phyloP scores from a whole-genome alignment of 2,888 invertebrate genomes.

The Perizoma flavofasciatum region DNA sequence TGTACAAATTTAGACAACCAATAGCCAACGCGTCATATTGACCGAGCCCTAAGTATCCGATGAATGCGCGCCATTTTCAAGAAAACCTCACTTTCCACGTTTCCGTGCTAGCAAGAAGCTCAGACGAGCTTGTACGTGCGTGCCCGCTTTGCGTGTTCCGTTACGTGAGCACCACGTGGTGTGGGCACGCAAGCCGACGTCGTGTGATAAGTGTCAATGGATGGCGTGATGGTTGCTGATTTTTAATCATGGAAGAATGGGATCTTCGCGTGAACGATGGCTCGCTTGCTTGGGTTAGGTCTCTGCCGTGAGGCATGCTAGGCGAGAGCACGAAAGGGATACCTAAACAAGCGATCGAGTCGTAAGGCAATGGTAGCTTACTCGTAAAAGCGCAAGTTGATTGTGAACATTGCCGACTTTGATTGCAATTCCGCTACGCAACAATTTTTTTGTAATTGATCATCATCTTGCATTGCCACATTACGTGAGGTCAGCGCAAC shows the following conservation, averaged over 20 bases:
- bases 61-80: conserved; percentile 16
- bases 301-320: conserved; percentile 41
- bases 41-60: neutral
- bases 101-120: conserved; percentile 41
- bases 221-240: conserved; percentile 73
- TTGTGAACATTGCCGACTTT: no score
- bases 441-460: no score
- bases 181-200: conserved; percentile 67
- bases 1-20: neutral
- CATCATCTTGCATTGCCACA: no score
- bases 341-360: neutral
- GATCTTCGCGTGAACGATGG: conserved; percentile 61
- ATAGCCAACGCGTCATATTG: neutral
- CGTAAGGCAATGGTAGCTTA: no score
- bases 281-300: conserved; percentile 48
- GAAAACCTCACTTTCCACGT: conserved; percentile 21
- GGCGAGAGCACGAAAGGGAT: conserved; percentile 2
- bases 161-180: conserved; percentile 64
- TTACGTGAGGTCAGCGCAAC: no score
- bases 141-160: conserved; percentile 54
- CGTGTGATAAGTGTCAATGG: conserved; percentile 74
- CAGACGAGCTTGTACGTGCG: conserved; percentile 35
- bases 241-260: conserved; percentile 69
- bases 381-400: no score
- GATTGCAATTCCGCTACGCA: no score